Base-by-base conservation (phyloP, 64 coral and sea anemone species). In the Montipora cactus region DNA sequence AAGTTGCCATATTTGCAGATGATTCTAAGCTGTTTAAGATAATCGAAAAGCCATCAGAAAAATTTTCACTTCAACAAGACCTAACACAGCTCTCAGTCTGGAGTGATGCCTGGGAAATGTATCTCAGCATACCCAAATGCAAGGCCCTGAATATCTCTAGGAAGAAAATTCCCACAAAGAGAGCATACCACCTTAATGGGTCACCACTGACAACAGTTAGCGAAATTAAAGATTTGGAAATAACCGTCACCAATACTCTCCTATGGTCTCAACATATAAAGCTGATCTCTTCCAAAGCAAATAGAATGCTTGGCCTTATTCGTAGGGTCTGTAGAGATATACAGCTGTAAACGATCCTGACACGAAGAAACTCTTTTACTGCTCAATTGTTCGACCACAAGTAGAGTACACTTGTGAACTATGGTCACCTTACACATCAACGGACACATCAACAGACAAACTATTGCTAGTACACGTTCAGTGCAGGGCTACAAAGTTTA, bases 351-450 rank as follows among this genome's bases (percentile, higher is more conserved):
- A 10, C 59, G 0, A 70, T 21, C 14, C 8, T 70, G 67, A 70
- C 67, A 70, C 67, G 0, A 70, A 21, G 67, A 70, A 70, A 70
- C 67, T 70, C n/a, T 70, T 70, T 5, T 70, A 16, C 67, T 70
- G 67, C 46, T 87, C 90, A 77, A 67, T 96, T 77, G 90, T 90
- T 83, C 74, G 95, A 96, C 90, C 90, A 6, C 14, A 70, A 70
- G 5, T 70, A 21, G 67, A 16, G n/a, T 70, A 16, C 67, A 16
- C 67, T 70, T 5, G 67, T 70, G 67, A 70, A 70, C 48, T 72
- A 22, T 95, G 93, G 87, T 90, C 87, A 44, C 93, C 93, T 86
- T 95, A 95, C 87, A 90, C 93, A 0, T 82, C 16, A 62, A 95
- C 78, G 67, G 79, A 95, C 87, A 90, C 93, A 0, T 82, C 16